Percentiles rank a stretch among this genome's conserved stretches.
phyloP scores from a whole-genome alignment of 2,888 invertebrate species.

The Platynereis dumerilii region DNA sequence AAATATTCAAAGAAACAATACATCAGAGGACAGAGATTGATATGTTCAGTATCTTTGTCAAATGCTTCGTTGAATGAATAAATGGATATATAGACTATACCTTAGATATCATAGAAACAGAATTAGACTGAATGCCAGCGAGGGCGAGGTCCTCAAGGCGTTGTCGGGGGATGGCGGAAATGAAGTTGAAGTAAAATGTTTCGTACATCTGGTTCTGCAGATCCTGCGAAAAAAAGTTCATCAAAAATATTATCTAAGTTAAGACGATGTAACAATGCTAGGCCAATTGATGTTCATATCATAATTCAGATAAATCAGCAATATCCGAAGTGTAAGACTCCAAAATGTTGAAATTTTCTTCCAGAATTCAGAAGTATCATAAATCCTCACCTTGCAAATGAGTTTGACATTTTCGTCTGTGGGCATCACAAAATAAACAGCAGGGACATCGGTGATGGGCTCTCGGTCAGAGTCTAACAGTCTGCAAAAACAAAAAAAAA shows the following conservation, averaged over 20 bases:
- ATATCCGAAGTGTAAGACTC: too few relatives aligned
- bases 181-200: constrained; percentile 88
- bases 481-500: constrained; percentile 41
- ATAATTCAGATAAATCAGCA: too few relatives aligned
- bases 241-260: not conserved
- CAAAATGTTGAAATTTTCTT: too few relatives aligned
- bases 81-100: constrained; percentile 62
- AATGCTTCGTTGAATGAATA: too few relatives aligned
- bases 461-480: constrained; percentile 66
- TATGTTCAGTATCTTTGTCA: too few relatives aligned
- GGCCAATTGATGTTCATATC: too few relatives aligned
- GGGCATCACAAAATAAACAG: constrained; percentile 96
- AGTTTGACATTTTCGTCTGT: constrained; percentile 94
- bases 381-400: constrained; percentile 81
- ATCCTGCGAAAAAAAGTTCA: constrained; percentile 57
- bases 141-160: constrained; percentile 94
- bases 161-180: constrained; percentile 89
- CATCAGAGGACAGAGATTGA: too few relatives aligned
- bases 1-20: too few relatives aligned
- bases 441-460: constrained; percentile 96
- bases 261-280: too few relatives aligned
- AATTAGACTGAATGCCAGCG: constrained; percentile 87
- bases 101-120: constrained; percentile 90
- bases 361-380: too few relatives aligned
- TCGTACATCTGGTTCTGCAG: constrained; percentile 84